Evolutionary conservation across 2,797 vertebrate genomes (phyloP).

Genomic region (Gymnodraco acuticeps): DNA sequence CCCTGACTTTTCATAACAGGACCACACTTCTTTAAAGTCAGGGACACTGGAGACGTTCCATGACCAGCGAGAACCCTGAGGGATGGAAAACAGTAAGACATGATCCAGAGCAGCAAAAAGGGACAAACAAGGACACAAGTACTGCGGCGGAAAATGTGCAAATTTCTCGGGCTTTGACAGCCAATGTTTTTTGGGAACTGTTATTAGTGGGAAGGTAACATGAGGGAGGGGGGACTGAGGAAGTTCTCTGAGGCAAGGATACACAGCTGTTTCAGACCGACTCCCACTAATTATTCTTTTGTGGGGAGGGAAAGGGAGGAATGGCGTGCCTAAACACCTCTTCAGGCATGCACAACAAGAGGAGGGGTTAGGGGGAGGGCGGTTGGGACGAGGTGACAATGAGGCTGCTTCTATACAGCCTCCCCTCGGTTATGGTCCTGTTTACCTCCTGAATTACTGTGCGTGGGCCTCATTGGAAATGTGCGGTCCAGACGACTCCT

Average conservation of each 20-base stretch:
- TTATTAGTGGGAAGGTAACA: constrained; percentile 74
- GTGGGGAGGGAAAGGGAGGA: constrained; percentile 46
- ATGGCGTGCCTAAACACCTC: constrained; percentile 72
- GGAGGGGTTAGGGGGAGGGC: constrained; percentile 33
- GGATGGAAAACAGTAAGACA: constrained; percentile 30
- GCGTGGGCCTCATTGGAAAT: constrained; percentile 61
- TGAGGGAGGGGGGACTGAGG: constrained; percentile 58
- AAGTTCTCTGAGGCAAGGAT: constrained; percentile 52
- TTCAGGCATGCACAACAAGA: constrained; percentile 67
- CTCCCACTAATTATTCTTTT: constrained; percentile 70
- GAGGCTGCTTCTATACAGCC: constrained; percentile 71
- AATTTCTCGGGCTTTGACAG: constrained; percentile 37
- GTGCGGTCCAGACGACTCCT: constrained; percentile 79
- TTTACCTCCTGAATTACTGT: constrained; percentile 70
- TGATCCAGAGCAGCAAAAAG: constrained; percentile 30
- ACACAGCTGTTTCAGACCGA: constrained; percentile 79
- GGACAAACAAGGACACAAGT: constrained; percentile 66
- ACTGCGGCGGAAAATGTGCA: constrained; percentile 14
- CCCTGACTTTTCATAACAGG: constrained; percentile 30
- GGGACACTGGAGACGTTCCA: constrained; percentile 40
- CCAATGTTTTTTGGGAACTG: constrained; percentile 54
- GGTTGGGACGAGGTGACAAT: constrained; percentile 69
- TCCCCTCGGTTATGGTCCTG: constrained; percentile 61
- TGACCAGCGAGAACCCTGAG: constrained; percentile 18
- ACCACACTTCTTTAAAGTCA: constrained; percentile 29